Evolutionary conservation across 2,888 invertebrate genomes (phyloP).

Genomic region (Aplocera efformata): DNA sequence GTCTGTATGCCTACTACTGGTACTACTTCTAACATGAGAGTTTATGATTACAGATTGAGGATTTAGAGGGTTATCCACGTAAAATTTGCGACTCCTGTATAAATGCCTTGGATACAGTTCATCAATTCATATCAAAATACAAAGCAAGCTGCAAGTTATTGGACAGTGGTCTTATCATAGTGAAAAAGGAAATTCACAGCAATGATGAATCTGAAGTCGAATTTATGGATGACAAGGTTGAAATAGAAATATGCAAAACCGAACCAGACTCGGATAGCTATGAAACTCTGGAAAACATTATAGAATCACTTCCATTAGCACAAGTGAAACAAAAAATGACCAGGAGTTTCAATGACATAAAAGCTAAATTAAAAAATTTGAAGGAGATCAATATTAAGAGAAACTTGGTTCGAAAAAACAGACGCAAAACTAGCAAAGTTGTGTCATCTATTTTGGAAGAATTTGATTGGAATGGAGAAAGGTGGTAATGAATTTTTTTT

Average conservation of each 20-base stretch:
- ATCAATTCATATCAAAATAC: conserved; percentile 55
- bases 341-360: conserved; percentile 18
- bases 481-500: conserved; percentile 52
- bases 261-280: conserved; percentile 30
- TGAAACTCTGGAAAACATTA: conserved; percentile 31
- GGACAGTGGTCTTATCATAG: conserved; percentile 39
- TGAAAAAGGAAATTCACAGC: conserved; percentile 47
- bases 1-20: no score
- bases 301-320: conserved; percentile 32
- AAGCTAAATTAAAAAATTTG: conserved; percentile 20
- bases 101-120: conserved; percentile 44
- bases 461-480: conserved; percentile 62
- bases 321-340: conserved; percentile 30
- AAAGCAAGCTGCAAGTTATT: conserved; percentile 50
- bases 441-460: conserved; percentile 66
- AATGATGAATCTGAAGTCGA: conserved; percentile 24
- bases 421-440: conserved; percentile 46
- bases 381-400: conserved; percentile 27
- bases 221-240: conserved; percentile 28
- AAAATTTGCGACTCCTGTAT: conserved; percentile 58
- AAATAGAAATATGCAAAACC: conserved; percentile 40
- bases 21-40: no score
- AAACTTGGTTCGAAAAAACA: conserved; percentile 15
- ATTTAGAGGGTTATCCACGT: conserved; percentile 59
- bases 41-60: conserved; percentile 55